Percentiles rank a stretch among this genome's conserved stretches.
phyloP scores from a whole-genome alignment of 2,888 invertebrate genomes.

The Dichetophora obliterata region DNA sequence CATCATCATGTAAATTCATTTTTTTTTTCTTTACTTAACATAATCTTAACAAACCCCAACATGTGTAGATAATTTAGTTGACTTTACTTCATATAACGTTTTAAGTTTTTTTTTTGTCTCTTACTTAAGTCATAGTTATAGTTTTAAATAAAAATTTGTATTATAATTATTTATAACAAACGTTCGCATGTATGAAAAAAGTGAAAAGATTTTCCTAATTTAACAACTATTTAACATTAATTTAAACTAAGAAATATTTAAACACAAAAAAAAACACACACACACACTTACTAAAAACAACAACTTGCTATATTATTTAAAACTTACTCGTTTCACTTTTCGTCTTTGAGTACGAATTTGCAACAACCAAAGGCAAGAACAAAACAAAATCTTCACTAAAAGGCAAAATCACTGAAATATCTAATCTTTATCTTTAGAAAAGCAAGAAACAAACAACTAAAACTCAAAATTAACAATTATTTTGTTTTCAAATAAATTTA shows the following conservation, averaged over 20 bases:
- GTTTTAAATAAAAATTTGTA: neutral
- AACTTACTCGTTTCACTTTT: slow-evolving; percentile 25
- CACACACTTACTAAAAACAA: slow-evolving; percentile 2
- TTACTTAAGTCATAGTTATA: neutral
- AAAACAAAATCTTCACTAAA: neutral
- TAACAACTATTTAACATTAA: slow-evolving; percentile 8
- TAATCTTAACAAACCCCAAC: neutral
- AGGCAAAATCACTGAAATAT: neutral
- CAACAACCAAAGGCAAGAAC: neutral
- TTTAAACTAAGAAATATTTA: neutral
- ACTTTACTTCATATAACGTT: neutral
- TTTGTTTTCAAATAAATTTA: slow-evolving; percentile 42
- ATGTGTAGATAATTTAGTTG: slow-evolving; percentile 24
- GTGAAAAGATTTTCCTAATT: slow-evolving; percentile 9
- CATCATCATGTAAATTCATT: slow-evolving; percentile 61
- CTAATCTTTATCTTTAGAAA: neutral
- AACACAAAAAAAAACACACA: neutral
- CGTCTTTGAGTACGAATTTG: neutral
- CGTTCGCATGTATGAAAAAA: slow-evolving; percentile 1
- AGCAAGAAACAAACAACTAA: slow-evolving; percentile 7
- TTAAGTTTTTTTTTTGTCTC: neutral
- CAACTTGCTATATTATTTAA: slow-evolving; percentile 21
- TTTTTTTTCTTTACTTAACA: slow-evolving; percentile 46
- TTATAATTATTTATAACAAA: slow-evolving; percentile 25
- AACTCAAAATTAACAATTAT: slow-evolving; percentile 26